These are phyloP conservation scores for Harpegnathos saltator DNA, from an alignment of 1,140 invertebrate species.

Conservation along the genomic window DNA sequence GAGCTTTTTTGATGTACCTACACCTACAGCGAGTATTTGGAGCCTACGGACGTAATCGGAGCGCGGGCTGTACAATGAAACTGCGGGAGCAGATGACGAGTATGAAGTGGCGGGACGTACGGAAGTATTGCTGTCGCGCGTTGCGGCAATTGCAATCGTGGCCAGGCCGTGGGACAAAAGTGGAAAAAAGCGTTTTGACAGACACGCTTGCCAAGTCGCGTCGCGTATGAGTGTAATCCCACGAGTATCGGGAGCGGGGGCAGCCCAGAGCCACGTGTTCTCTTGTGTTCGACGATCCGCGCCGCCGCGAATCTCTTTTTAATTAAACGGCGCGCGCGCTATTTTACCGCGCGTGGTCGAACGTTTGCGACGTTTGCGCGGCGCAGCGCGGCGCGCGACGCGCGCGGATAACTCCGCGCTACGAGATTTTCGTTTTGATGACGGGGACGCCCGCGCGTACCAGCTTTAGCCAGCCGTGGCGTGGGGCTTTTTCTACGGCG, in stretches of 20 bases:
- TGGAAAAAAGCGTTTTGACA: slow-evolving; percentile 74
- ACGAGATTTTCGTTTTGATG: slow-evolving; percentile 35
- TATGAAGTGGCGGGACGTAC: slow-evolving; percentile 53
- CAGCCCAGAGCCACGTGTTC: slow-evolving; percentile 63
- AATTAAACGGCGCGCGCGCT: slow-evolving; percentile 70
- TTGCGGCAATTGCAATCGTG: slow-evolving; percentile 69
- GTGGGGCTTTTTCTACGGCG: slow-evolving; percentile 16
- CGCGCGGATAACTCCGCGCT: slow-evolving; percentile 50
- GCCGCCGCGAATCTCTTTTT: slow-evolving; percentile 72
- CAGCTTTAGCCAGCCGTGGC: background rate
- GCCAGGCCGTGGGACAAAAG: slow-evolving; percentile 66
- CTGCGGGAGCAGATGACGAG: slow-evolving; percentile 55
- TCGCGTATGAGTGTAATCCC: slow-evolving; percentile 74
- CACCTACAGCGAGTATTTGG: slow-evolving; percentile 12
- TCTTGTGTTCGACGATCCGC: slow-evolving; percentile 58
- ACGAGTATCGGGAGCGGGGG: slow-evolving; percentile 59
- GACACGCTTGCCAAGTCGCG: slow-evolving; percentile 73
- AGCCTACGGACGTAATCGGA: slow-evolving; percentile 52
- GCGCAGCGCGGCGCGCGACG: slow-evolving; percentile 42
- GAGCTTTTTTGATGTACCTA: slow-evolving; percentile 22
- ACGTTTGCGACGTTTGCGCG: slow-evolving; percentile 33
- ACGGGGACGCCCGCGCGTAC: background rate
- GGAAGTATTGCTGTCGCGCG: slow-evolving; percentile 56
- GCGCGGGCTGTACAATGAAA: slow-evolving; percentile 49
- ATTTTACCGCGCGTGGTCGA: slow-evolving; percentile 37